phyloP scores from a whole-genome alignment of 2,888 invertebrate species.

The Torymus tubicola region DNA sequence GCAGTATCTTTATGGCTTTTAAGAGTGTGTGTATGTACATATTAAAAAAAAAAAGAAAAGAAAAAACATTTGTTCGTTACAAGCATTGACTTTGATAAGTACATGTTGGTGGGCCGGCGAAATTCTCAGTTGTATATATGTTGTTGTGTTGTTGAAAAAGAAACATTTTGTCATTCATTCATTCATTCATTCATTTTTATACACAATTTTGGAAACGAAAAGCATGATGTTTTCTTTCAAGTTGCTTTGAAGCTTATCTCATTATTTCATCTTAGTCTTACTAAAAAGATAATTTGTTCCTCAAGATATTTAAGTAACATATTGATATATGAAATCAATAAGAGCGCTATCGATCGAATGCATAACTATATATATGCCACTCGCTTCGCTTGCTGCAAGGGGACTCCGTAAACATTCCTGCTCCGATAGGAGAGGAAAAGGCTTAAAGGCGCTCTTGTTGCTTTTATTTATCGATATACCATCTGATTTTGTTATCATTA shows the following conservation, averaged over 20 bases:
- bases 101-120: conserved; percentile 70
- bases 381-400: too few relatives aligned
- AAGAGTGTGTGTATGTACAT: conserved; percentile 45
- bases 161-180: conserved; percentile 38
- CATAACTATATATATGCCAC: too few relatives aligned
- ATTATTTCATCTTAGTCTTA: conserved; percentile 42
- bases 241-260: conserved; percentile 59
- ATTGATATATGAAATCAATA: conserved; percentile 13
- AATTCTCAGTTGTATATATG: conserved; percentile 49
- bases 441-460: conserved; percentile 23
- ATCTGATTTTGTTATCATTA: conserved; percentile 11
- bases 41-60: conserved; percentile 28
- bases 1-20: conserved; percentile 46
- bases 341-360: conserved; percentile 13
- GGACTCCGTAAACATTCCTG: background rate
- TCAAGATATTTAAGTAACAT: conserved; percentile 18
- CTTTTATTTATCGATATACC: conserved; percentile 15
- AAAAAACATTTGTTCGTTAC: conserved; percentile 40
- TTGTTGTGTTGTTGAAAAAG: conserved; percentile 18
- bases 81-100: conserved; percentile 56
- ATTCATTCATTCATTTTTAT: conserved; percentile 32
- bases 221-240: conserved; percentile 59
- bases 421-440: background rate
- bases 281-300: conserved; percentile 37
- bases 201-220: conserved; percentile 45